Conservation (phyloP, 1,140 invertebrate species). For the Pteromalus puparum region DNA sequence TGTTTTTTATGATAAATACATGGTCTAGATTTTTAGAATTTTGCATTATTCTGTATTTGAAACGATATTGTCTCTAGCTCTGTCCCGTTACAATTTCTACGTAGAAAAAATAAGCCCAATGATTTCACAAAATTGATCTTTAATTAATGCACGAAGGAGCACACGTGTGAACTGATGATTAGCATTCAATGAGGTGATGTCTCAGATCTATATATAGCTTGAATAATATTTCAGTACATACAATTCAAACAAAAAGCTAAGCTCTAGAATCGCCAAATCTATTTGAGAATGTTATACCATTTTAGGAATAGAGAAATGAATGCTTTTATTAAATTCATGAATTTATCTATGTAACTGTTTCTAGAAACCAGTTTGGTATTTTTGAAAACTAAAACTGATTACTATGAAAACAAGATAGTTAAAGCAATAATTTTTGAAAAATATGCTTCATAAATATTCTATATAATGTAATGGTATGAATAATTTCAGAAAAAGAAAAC, state of each 20-base stretch:
- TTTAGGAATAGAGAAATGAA: too few species aligned
- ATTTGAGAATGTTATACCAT: too few species aligned
- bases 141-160: slow-evolving; percentile 63
- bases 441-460: slow-evolving; percentile 1
- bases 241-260: slow-evolving; percentile 6
- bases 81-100: background rate
- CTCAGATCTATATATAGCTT: slow-evolving; percentile 54
- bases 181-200: slow-evolving; percentile 67
- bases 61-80: slow-evolving; percentile 16
- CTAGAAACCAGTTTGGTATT: background rate
- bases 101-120: slow-evolving; percentile 59
- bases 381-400: slow-evolving; percentile 20
- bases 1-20: background rate
- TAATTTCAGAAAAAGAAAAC: slow-evolving; percentile 87
- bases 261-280: background rate
- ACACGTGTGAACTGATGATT: slow-evolving; percentile 60
- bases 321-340: background rate
- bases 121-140: slow-evolving; percentile 62
- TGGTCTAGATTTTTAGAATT: slow-evolving; percentile 7
- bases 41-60: background rate
- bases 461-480: slow-evolving; percentile 40
- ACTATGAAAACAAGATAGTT: slow-evolving; percentile 6
- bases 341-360: background rate
- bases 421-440: slow-evolving; percentile 26
- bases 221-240: slow-evolving; percentile 28